Conservation (phyloP, 2,113 vertebrate genomes). For the Scolopax mira region DNA sequence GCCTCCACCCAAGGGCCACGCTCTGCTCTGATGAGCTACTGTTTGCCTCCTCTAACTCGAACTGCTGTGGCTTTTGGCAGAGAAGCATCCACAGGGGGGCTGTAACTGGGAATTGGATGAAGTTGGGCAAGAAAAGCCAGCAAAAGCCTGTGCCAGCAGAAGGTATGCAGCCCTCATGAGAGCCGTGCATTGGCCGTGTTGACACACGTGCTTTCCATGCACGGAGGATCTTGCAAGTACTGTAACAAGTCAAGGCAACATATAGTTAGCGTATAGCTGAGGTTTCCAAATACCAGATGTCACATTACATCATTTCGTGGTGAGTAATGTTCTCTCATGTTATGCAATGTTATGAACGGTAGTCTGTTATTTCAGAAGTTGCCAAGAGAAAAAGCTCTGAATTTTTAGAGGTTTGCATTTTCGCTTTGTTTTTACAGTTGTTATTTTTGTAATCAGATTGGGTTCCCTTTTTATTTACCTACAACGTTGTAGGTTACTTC, state of each 20-base stretch:
- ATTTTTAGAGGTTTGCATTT: neutral
- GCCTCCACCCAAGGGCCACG: neutral
- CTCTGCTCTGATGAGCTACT: neutral
- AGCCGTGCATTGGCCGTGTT: neutral
- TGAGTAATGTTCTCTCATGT: neutral
- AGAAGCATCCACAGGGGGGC: neutral
- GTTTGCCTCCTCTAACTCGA: rapidly evolving
- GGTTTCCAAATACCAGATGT: conserved; percentile 32
- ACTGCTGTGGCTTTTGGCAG: neutral
- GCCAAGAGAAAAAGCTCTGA: neutral
- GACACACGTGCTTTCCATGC: neutral
- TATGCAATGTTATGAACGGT: neutral
- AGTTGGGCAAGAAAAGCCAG: neutral
- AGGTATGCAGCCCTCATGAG: neutral
- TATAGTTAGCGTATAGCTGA: neutral
- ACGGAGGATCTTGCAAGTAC: neutral
- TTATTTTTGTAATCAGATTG: rapidly evolving
- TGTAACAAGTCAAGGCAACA: neutral
- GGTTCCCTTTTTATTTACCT: neutral
- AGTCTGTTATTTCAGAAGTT: neutral
- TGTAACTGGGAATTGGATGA: neutral
- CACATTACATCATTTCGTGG: neutral
- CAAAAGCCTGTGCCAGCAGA: neutral
- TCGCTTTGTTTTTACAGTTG: neutral
- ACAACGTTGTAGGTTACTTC: neutral